Conservation (phyloP, 1,140 invertebrate species). For the Periplaneta americana region DNA sequence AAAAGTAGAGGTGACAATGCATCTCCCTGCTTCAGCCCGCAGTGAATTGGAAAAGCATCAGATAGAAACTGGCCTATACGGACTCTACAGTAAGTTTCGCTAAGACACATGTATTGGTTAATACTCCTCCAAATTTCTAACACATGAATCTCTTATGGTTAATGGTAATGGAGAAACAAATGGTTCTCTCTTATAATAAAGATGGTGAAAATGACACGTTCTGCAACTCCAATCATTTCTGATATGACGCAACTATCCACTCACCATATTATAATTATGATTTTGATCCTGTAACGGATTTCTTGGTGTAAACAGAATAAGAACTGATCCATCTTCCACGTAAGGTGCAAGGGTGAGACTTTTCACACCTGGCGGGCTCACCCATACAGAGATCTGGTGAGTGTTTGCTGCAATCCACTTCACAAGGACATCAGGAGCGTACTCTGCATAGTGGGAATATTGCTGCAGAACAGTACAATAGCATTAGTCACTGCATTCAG, state of each 20-base stretch:
- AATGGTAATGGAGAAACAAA: too few species aligned
- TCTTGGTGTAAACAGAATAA: conserved; percentile 66
- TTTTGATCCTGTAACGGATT: conserved; percentile 53
- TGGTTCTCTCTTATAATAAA: too few species aligned
- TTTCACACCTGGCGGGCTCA: conserved; percentile 59
- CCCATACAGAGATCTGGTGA: conserved; percentile 50
- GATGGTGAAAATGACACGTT: conserved; percentile 23
- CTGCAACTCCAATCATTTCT: background rate
- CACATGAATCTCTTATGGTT: too few species aligned
- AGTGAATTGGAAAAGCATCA: too few species aligned
- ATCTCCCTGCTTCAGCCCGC: too few species aligned
- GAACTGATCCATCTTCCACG: conserved; percentile 54
- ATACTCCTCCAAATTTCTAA: too few species aligned
- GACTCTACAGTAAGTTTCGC: too few species aligned
- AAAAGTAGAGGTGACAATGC: too few species aligned
- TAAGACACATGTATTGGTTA: too few species aligned
- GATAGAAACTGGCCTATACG: too few species aligned
- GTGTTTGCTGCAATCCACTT: conserved; percentile 53
- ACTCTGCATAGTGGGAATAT: conserved; percentile 42
- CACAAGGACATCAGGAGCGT: conserved; percentile 41
- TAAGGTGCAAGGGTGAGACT: conserved; percentile 53
- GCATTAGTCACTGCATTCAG: too few species aligned
- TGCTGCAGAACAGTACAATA: too few species aligned
- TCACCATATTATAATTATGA: conserved; percentile 60
- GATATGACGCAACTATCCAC: conserved; percentile 9